Conservation (phyloP, 2,113 vertebrate genomes). For the Lanius ludovicianus region DNA sequence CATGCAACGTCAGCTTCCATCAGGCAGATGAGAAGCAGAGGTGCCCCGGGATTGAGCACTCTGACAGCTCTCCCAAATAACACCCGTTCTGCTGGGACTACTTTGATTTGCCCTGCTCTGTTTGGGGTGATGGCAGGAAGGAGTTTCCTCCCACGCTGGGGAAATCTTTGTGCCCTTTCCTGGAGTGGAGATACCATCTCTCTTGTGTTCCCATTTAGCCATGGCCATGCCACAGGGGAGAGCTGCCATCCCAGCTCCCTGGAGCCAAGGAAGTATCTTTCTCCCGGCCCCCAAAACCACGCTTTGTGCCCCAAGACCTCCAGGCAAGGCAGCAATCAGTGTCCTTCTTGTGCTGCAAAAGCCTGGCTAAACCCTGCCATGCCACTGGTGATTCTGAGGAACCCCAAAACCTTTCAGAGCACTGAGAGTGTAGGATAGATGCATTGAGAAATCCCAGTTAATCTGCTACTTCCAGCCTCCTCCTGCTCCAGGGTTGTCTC, state of each 20-base stretch:
- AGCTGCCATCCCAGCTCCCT: fast-evolving
- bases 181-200: not conserved
- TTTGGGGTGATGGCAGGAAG: not conserved
- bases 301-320: not conserved
- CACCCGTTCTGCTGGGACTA: not conserved
- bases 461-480: not conserved
- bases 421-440: not conserved
- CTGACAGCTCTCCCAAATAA: slow-evolving; percentile 62
- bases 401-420: fast-evolving
- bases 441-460: not conserved
- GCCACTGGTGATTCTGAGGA: not conserved
- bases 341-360: not conserved
- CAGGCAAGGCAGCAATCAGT: not conserved
- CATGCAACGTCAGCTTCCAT: slow-evolving; percentile 68
- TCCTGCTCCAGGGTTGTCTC: not conserved
- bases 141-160: not conserved
- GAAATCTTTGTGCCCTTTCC: not conserved
- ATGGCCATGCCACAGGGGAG: not conserved
- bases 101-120: not conserved
- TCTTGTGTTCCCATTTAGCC: not conserved
- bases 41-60: slow-evolving; percentile 4
- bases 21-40: slow-evolving; percentile 58
- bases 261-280: not conserved
- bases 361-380: fast-evolving
- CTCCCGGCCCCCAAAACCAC: not conserved